Conservation (phyloP, 1,140 invertebrate species). For the Drosophila asahinai region DNA sequence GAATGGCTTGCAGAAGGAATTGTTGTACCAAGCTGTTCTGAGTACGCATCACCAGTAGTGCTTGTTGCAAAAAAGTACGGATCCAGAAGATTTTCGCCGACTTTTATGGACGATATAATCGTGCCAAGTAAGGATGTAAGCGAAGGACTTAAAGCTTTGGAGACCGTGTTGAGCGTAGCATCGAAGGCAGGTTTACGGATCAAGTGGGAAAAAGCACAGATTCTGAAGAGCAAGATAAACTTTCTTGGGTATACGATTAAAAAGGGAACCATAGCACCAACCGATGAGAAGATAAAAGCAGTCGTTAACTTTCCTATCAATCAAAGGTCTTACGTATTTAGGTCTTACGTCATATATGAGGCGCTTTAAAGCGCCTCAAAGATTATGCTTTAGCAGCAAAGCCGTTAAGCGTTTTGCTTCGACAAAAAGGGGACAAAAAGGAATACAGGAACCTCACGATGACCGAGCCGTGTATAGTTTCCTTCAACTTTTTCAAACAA, state of each 20-base stretch:
- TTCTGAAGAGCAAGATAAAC: background rate
- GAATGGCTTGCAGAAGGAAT: background rate
- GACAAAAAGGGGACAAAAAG: too few species aligned
- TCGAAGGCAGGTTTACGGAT: too few species aligned
- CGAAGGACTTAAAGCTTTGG: background rate
- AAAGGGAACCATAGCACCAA: conserved; percentile 9
- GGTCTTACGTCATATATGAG: conserved; percentile 4
- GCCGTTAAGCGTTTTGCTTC: too few species aligned
- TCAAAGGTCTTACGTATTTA: background rate
- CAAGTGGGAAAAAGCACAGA: too few species aligned
- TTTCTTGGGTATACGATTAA: conserved; percentile 5
- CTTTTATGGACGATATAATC: conserved; percentile 5
- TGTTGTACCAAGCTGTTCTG: background rate
- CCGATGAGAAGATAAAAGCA: background rate
- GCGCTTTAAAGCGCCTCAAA: too few species aligned
- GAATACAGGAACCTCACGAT: too few species aligned
- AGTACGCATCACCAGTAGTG: too few species aligned
- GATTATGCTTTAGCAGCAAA: too few species aligned
- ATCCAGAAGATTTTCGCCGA: background rate
- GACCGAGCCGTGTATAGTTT: too few species aligned
- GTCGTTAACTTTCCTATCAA: conserved; percentile 2
- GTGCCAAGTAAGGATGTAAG: background rate
- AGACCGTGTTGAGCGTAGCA: too few species aligned
- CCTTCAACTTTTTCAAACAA: too few species aligned
- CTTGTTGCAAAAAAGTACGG: too few species aligned